Percentiles rank a stretch among this genome's conserved stretches.
phyloP scores from a whole-genome alignment of 2,888 invertebrate species.

The Drosophila maculinotata region DNA sequence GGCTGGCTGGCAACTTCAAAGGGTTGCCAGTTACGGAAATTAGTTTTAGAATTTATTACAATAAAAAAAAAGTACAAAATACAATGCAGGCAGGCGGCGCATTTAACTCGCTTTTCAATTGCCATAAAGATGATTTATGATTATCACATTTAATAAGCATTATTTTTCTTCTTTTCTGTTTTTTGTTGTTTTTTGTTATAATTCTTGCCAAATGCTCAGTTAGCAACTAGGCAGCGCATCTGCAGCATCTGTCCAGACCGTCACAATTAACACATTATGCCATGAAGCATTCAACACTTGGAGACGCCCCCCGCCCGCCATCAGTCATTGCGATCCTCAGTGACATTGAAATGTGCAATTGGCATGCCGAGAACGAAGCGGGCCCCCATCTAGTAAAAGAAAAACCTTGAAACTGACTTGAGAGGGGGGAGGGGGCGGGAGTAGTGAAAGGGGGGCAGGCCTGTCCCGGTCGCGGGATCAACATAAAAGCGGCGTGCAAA shows the following conservation, averaged over 20 bases:
- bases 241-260: conserved; percentile 38
- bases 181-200: conserved; percentile 18
- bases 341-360: conserved; percentile 79
- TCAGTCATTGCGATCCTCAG: conserved; percentile 71
- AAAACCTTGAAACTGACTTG: conserved; percentile 59
- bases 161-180: conserved; percentile 43
- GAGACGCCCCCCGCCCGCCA: conserved; percentile 24
- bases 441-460: background rate
- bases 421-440: conserved; percentile 22
- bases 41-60: conserved; percentile 83
- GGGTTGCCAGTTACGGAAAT: conserved; percentile 73
- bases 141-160: conserved; percentile 76
- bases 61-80: conserved; percentile 31
- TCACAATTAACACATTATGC: conserved; percentile 71
- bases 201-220: conserved; percentile 19
- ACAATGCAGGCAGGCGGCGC: conserved; percentile 34
- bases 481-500: conserved; percentile 72
- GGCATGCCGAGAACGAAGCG: conserved; percentile 65
- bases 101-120: conserved; percentile 74
- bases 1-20: conserved; percentile 55
- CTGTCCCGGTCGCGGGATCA: conserved; percentile 65
- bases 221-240: conserved; percentile 20
- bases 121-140: conserved; percentile 83
- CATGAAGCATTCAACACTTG: conserved; percentile 51
- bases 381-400: too few species aligned